Evolutionary conservation across 2,113 vertebrate genomes (phyloP).

Genomic region (Pygoscelis adeliae): DNA sequence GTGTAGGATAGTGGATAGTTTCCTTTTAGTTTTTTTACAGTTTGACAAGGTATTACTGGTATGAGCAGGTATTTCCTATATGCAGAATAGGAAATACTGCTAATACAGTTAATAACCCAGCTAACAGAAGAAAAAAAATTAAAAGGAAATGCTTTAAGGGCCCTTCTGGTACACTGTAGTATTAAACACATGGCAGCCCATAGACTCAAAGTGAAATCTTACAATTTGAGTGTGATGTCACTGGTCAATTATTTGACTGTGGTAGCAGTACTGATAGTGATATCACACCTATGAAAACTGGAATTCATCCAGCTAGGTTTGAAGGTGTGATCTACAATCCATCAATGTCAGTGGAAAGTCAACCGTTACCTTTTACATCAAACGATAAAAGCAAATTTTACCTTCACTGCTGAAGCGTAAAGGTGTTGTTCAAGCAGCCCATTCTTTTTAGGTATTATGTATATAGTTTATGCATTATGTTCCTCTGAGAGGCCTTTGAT

Average conservation of each 20-base stretch:
- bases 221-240: conserved; percentile 14
- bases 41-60: conserved; percentile 37
- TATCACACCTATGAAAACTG: conserved; percentile 49
- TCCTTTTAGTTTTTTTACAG: background rate
- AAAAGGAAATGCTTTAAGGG: conserved; percentile 35
- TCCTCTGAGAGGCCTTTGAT: background rate
- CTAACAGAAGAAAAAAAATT: background rate
- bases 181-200: background rate
- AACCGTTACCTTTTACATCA: background rate
- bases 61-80: conserved; percentile 47
- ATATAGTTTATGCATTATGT: background rate
- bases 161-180: background rate
- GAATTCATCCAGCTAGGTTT: background rate
- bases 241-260: background rate
- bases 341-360: background rate
- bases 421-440: background rate
- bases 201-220: background rate
- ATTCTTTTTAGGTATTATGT: background rate
- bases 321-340: background rate
- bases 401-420: background rate
- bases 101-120: conserved; percentile 40
- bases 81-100: conserved; percentile 13
- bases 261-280: conserved; percentile 11
- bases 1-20: conserved; percentile 35
- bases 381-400: background rate